Conservation (phyloP, 2,888 invertebrate genomes). For the Azorinus chamasolen region DNA sequence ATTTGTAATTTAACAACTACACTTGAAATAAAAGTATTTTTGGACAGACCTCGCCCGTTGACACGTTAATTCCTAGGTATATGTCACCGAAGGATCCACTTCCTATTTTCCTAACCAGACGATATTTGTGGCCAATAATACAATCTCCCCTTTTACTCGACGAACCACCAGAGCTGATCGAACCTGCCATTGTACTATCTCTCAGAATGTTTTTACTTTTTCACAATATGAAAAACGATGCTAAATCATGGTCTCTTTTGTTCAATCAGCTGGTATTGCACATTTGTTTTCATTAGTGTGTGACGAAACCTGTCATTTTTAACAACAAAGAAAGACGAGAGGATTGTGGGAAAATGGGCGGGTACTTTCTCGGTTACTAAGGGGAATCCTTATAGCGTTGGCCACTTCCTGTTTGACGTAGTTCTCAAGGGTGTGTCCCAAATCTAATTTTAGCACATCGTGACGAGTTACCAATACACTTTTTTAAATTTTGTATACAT, state of each 20-base stretch:
- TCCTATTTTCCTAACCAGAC: constrained; percentile 86
- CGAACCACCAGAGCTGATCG: constrained; percentile 66
- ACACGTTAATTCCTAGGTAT: constrained; percentile 85
- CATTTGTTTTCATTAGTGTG: constrained; percentile 18
- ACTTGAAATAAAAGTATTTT: too few species aligned
- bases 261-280: constrained; percentile 48
- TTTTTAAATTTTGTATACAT: too few species aligned
- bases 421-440: constrained; percentile 35
- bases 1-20: too few species aligned
- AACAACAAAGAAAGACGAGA: constrained; percentile 47
- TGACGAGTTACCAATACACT: background rate
- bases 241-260: constrained; percentile 28
- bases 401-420: constrained; percentile 36
- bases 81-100: constrained; percentile 86
- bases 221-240: background rate
- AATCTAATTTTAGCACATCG: constrained; percentile 22
- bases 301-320: constrained; percentile 47
- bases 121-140: constrained; percentile 84
- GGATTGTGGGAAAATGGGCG: constrained; percentile 64
- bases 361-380: constrained; percentile 59
- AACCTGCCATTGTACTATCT: constrained; percentile 24
- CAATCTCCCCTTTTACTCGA: constrained; percentile 80
- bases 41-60: constrained; percentile 84
- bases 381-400: constrained; percentile 43
- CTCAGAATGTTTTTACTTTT: background rate